A percentile compares a stretch with the other conserved stretches of the same genome.
These are phyloP conservation scores for Gallinago media DNA, from an alignment of 2,113 vertebrate genomes.

Conservation along the genomic window DNA sequence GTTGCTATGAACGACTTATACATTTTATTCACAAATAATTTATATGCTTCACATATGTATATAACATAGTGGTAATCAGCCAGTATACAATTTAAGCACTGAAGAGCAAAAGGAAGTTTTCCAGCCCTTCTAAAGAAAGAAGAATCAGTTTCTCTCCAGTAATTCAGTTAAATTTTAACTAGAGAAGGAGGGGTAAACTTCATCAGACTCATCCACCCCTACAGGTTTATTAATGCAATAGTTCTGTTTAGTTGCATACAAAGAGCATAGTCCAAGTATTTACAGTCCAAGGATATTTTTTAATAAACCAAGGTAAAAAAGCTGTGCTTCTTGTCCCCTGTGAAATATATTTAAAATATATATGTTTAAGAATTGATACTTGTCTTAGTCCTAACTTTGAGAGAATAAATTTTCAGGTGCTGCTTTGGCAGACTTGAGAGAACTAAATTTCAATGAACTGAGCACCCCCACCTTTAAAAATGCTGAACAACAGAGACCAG, in stretches of 20 bases:
- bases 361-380: not conserved
- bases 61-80: accelerated
- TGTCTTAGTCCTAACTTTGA: not conserved
- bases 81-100: not conserved
- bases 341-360: not conserved
- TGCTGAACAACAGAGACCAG: accelerated
- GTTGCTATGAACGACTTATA: not conserved
- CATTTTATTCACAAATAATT: not conserved
- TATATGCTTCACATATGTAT: not conserved
- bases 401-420: not conserved
- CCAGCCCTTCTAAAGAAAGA: not conserved
- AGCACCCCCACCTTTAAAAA: not conserved
- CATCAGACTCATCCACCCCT: not conserved
- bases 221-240: not conserved
- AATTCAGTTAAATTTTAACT: conserved; percentile 21
- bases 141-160: not conserved
- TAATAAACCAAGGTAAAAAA: not conserved
- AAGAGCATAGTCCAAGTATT: not conserved
- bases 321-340: not conserved
- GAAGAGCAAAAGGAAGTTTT: not conserved
- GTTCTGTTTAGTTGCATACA: not conserved
- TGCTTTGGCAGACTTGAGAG: not conserved
- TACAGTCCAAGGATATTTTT: not conserved
- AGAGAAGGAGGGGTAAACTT: accelerated
- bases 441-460: not conserved